Evolutionary conservation across 2,888 invertebrate species (phyloP), one percentile per base, ranked within the genome.

Genomic region (Spodoptera picta): DNA sequence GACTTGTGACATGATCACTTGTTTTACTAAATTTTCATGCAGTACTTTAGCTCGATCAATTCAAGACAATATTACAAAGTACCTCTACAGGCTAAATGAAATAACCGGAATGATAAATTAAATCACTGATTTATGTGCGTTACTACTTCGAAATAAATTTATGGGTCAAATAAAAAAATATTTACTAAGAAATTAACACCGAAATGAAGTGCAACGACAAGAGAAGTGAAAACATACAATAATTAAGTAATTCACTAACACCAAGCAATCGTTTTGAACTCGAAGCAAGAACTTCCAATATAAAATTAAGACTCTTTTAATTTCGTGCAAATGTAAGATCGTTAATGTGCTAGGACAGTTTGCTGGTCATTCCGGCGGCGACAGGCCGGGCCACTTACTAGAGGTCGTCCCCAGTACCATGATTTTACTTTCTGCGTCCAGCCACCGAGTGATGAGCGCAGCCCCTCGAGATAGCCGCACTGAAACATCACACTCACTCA

Each of bases 341-440:
- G 84, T 90, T 88, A 90, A 91, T 91, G 94, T 94, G 94, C 93
- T 92, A 94, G 91, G 92, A 91, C 91, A 87, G 87, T 86, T 91
- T 87, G 90, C 88, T 88, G 92, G 85, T 88, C 87, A 87, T 86
- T 90, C 87, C 87, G 88, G 87, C 88, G 90, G 87, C 87, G 85
- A 84, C 87, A 88, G 89, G 89, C 90, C 92, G 91, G 90, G 91
- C 88, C 96, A 98, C 98, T 98, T 98, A 98, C 98, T 96, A 98
- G 97, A 97, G 98, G 98, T 96, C 98, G 97, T 96, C 98, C 98
- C 98, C 98, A 98, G 97, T 98, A 98, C 98, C 98, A 98, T 96
- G 98, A 98, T 96, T 98, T 98, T 96, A 98, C 98, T 97, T 97
- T 98, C 97, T 98, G 98, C 96, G 98, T 98, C 96, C 98, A 97